phyloP scores from a whole-genome alignment of 2,888 invertebrate species.

The Oegoconia quadripuncta region DNA sequence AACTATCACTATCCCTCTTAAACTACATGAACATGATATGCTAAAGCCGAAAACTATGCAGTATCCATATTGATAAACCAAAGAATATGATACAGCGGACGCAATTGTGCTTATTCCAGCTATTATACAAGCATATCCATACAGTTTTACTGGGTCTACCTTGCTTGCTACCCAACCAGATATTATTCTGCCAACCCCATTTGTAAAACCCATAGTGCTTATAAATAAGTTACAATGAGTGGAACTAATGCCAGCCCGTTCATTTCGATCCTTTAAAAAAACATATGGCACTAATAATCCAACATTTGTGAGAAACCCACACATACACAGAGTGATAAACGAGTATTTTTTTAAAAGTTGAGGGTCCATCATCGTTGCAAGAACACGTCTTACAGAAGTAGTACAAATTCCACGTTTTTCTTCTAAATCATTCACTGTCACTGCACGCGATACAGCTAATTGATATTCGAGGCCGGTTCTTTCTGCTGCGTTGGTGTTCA shows the following conservation, averaged over 20 bases:
- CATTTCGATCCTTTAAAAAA: slow-evolving; percentile 13
- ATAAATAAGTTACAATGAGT: slow-evolving; percentile 12
- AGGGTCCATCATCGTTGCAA: slow-evolving; percentile 18
- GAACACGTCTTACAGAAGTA: slow-evolving; percentile 14
- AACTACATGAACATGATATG: slow-evolving; percentile 6
- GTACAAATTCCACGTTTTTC: slow-evolving; percentile 9
- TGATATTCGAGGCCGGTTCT: slow-evolving; percentile 58
- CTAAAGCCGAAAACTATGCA: slow-evolving; percentile 13
- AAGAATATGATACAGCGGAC: slow-evolving; percentile 5
- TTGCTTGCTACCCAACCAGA: slow-evolving; percentile 10
- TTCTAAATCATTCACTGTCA: slow-evolving; percentile 7
- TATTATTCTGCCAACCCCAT: slow-evolving; percentile 11
- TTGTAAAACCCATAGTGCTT: slow-evolving; percentile 13
- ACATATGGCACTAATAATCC: slow-evolving; percentile 18
- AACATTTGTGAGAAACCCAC: slow-evolving; percentile 9
- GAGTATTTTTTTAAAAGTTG: slow-evolving; percentile 9
- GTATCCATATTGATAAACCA: slow-evolving; percentile 14
- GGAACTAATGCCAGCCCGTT: slow-evolving; percentile 8
- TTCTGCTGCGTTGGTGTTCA: slow-evolving; percentile 34
- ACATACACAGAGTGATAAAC: slow-evolving; percentile 9
- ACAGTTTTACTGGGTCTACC: slow-evolving; percentile 9
- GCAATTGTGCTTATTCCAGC: slow-evolving; percentile 9
- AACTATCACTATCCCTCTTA: slow-evolving; percentile 15
- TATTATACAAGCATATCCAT: not conserved
- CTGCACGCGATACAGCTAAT: slow-evolving; percentile 16